Base-by-base conservation (phyloP, 2,797 vertebrate species). In the Mallotus villosus region DNA sequence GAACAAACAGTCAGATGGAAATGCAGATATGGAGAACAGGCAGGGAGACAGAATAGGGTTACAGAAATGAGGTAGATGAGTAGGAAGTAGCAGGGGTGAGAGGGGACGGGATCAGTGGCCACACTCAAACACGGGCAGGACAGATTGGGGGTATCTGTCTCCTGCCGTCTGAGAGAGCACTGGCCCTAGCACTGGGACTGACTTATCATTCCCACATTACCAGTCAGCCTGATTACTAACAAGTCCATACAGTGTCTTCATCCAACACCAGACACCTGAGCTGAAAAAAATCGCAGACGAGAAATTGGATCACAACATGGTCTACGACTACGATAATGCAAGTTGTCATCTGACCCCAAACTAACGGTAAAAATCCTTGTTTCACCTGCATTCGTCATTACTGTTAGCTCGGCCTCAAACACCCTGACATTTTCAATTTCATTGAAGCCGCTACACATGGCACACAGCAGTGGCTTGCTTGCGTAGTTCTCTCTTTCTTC, bases 61-160 rank as follows among this genome's bases (percentile, higher is more conserved):
- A 51, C 16, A 25, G 14, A 27, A 9, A 58, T n/a, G 5, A 19
- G 68, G n/a, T 12, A 68, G 70, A 16, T 6, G 53, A 63, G 55
- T 0, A 78, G 63, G 68, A 79, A 66, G 74, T 84, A 78, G 63
- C 5, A 27, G 60, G 71, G 58, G 80, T 81, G 34, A 73, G 63
- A 78, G 22, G 0, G 73, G 63, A 5, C 46, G 57, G 67, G 68
- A 29, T n/a, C 34, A 53, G 68, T 75, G 74, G 63, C 71, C 68
- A 69, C 74, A 84, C 73, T 67, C 12, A 79, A 86, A 85, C 85
- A 88, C 88, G 88, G 89, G 86, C 88, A 88, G 83, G 75, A 78
- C 67, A 80, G 84, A 86, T 75, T 81, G 83, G 85, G 86, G 84
- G 87, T 88, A 90, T 91, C 89, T 90, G 89, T 88, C 86, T 86